phyloP scores from a whole-genome alignment of 1,140 invertebrate species.

The Anadara kagoshimensis region DNA sequence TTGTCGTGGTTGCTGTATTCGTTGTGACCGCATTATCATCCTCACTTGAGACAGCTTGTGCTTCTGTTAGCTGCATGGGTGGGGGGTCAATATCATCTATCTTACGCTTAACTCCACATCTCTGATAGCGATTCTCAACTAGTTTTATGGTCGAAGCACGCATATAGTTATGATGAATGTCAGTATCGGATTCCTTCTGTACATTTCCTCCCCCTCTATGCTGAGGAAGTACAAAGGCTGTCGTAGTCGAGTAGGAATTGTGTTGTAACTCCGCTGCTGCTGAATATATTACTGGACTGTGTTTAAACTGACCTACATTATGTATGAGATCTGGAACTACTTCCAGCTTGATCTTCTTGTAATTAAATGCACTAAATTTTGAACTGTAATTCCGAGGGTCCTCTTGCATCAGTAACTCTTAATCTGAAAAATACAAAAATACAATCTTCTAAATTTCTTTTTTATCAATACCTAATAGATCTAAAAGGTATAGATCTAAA shows the following conservation, averaged over 20 bases:
- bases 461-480: not conserved
- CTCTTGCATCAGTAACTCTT: slow-evolving; percentile 65
- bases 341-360: slow-evolving; percentile 69
- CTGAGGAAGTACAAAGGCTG: slow-evolving; percentile 54
- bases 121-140: slow-evolving; percentile 76
- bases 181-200: slow-evolving; percentile 51
- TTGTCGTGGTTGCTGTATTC: slow-evolving; percentile 84
- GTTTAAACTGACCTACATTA: slow-evolving; percentile 63
- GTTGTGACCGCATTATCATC: slow-evolving; percentile 77
- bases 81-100: slow-evolving; percentile 62
- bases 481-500: not conserved
- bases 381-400: slow-evolving; percentile 59
- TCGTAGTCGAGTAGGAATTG: slow-evolving; percentile 25
- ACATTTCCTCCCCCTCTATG: slow-evolving; percentile 48
- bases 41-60: slow-evolving; percentile 68
- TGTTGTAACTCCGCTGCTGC: slow-evolving; percentile 20
- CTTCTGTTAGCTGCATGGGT: slow-evolving; percentile 66
- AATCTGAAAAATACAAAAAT: slow-evolving; percentile 6
- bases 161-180: slow-evolving; percentile 78
- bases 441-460: not conserved
- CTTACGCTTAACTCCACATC: slow-evolving; percentile 69
- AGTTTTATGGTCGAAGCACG: slow-evolving; percentile 83
- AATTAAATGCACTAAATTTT: slow-evolving; percentile 66
- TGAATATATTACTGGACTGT: slow-evolving; percentile 42
- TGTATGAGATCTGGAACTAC: slow-evolving; percentile 49